These are phyloP conservation scores for Sarcophaga subvicina DNA, from an alignment of 2,888 invertebrate species.

Conservation along the genomic window DNA sequence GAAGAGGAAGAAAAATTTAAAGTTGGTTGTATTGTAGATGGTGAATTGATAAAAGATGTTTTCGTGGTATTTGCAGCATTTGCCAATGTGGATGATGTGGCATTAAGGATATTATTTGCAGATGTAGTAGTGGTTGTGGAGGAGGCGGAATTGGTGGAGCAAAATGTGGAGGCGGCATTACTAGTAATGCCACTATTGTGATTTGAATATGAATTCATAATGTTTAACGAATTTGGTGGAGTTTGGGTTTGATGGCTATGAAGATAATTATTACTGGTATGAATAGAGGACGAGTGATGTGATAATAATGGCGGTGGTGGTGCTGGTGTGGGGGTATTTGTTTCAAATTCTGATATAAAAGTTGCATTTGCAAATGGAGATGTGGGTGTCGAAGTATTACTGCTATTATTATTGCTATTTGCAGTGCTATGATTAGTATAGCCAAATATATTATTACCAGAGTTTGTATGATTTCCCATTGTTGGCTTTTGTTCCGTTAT, in stretches of 20 bases:
- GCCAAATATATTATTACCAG: conserved; percentile 71
- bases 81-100: conserved; percentile 60
- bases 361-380: conserved; percentile 74
- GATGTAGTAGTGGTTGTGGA: conserved; percentile 43
- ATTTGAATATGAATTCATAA: conserved; percentile 54
- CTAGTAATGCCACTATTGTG: conserved; percentile 38
- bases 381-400: conserved; percentile 67
- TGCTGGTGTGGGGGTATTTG: conserved; percentile 31
- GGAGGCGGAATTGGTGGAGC: conserved; percentile 35
- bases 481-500: conserved; percentile 84
- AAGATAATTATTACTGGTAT: conserved; percentile 46
- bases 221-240: conserved; percentile 69
- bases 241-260: conserved; percentile 68
- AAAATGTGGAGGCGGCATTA: conserved; percentile 16
- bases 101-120: conserved; percentile 16
- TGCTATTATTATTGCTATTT: conserved; percentile 55
- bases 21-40: conserved; percentile 71
- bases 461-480: conserved; percentile 72
- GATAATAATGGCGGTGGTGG: conserved; percentile 44
- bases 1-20: conserved; percentile 70
- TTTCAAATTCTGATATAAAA: conserved; percentile 77
- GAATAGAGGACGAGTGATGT: conserved; percentile 37
- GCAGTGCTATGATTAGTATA: conserved; percentile 71
- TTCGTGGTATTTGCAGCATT: conserved; percentile 55
- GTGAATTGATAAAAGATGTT: conserved; percentile 42